Evolutionary conservation across 2,113 vertebrate species (phyloP).

Genomic region (Irena cyanogastra): DNA sequence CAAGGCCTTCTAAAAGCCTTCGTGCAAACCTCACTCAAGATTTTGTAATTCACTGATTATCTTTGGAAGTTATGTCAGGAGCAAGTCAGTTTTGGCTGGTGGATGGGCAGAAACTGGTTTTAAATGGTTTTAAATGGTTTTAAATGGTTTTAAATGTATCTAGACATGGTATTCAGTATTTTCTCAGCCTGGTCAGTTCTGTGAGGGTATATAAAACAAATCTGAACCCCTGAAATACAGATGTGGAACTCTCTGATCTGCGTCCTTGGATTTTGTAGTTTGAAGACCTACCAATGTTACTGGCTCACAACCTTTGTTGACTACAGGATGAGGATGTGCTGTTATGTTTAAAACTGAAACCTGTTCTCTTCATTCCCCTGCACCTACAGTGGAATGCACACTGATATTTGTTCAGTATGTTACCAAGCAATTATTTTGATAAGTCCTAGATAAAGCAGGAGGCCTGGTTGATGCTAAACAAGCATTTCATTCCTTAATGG

Average conservation of each 20-base stretch:
- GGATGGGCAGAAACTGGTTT: not conserved
- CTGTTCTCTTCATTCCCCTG: not conserved
- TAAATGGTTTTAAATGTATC: not conserved
- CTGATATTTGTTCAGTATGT: not conserved
- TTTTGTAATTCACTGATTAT: not conserved
- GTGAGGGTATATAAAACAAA: not conserved
- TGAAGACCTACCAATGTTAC: not conserved
- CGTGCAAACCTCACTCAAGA: not conserved
- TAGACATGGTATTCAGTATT: not conserved
- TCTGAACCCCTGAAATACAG: not conserved
- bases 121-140: not conserved
- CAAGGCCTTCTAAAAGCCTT: not conserved
- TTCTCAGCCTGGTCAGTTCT: not conserved
- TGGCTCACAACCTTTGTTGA: not conserved
- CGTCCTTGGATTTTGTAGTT: not conserved
- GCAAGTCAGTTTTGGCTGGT: not conserved
- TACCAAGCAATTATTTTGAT: constrained; percentile 40
- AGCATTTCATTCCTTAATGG: constrained; percentile 61
- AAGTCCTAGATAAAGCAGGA: constrained; percentile 37
- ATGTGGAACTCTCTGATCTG: not conserved
- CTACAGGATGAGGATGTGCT: not conserved
- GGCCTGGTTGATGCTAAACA: not conserved
- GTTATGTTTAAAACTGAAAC: not conserved
- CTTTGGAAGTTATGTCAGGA: not conserved
- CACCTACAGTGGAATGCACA: not conserved